A percentile compares a stretch with the other conserved stretches of the same genome.
These are phyloP conservation scores for Corvus hawaiiensis DNA, from an alignment of 2,113 vertebrate genomes.

Conservation along the genomic window DNA sequence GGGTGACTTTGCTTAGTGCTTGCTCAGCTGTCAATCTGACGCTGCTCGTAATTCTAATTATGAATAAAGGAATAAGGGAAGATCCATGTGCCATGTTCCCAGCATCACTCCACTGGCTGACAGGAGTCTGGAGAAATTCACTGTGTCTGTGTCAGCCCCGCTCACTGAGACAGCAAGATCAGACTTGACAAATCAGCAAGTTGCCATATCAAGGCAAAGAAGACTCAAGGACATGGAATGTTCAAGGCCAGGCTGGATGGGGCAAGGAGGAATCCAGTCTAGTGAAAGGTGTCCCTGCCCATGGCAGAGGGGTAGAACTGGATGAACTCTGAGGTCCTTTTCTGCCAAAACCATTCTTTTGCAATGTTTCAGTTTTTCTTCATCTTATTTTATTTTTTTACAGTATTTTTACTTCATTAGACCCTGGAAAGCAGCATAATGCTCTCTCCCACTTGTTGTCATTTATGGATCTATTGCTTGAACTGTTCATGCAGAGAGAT, in stretches of 20 bases:
- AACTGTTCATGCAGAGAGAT: not conserved
- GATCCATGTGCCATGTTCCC: rapidly evolving
- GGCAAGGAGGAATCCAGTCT: not conserved
- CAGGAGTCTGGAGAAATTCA: not conserved
- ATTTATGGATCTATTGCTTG: not conserved
- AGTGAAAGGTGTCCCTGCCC: not conserved
- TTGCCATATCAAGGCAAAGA: not conserved
- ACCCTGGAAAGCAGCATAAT: not conserved
- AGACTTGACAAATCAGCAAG: not conserved
- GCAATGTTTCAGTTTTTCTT: not conserved
- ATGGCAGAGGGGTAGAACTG: not conserved
- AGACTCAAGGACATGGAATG: not conserved
- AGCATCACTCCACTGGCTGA: not conserved
- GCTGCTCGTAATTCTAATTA: not conserved
- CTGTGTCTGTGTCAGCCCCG: not conserved
- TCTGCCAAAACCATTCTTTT: not conserved
- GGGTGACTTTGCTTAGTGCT: not conserved
- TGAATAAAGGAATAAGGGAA: not conserved
- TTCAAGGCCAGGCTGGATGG: not conserved
- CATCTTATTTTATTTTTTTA: not conserved
- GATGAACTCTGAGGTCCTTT: not conserved
- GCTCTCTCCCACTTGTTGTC: not conserved
- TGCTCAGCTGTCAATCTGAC: not conserved
- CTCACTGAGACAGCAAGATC: not conserved
- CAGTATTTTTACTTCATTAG: not conserved